phyloP scores from a whole-genome alignment of 2,888 invertebrate genomes.

The Eustalomyia histrio region DNA sequence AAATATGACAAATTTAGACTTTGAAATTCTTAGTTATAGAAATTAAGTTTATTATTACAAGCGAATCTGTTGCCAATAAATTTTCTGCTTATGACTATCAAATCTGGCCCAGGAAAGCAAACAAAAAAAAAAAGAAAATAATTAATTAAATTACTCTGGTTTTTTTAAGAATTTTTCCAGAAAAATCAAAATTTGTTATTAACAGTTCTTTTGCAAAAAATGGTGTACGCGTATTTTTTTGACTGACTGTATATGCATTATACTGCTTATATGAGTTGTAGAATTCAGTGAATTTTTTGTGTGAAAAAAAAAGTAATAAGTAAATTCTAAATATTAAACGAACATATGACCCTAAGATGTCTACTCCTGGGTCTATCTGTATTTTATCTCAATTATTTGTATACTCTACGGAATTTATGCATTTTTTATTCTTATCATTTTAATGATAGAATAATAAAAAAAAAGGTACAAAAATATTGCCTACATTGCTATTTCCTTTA shows the following conservation, averaged over 20 bases:
- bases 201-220: too few species aligned
- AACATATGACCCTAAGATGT: constrained; percentile 34
- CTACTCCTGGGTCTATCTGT: constrained; percentile 13
- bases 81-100: too few species aligned
- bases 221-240: background rate
- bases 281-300: constrained; percentile 29
- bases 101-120: too few species aligned
- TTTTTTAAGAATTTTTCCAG: too few species aligned
- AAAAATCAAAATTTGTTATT: too few species aligned
- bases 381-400: background rate
- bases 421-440: constrained; percentile 34
- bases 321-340: constrained; percentile 14
- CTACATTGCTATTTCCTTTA: background rate
- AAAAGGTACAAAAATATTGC: background rate
- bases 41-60: too few species aligned
- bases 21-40: too few species aligned
- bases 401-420: constrained; percentile 10
- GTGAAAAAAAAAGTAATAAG: background rate
- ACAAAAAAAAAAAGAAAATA: too few species aligned
- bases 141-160: too few species aligned
- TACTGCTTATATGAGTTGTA: constrained; percentile 1
- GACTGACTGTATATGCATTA: background rate
- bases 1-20: too few species aligned
- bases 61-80: too few species aligned
- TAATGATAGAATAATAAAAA: constrained; percentile 1